These are phyloP conservation scores for Agrotis exclamationis DNA, from an alignment of 2,888 invertebrate genomes.

Conservation along the genomic window DNA sequence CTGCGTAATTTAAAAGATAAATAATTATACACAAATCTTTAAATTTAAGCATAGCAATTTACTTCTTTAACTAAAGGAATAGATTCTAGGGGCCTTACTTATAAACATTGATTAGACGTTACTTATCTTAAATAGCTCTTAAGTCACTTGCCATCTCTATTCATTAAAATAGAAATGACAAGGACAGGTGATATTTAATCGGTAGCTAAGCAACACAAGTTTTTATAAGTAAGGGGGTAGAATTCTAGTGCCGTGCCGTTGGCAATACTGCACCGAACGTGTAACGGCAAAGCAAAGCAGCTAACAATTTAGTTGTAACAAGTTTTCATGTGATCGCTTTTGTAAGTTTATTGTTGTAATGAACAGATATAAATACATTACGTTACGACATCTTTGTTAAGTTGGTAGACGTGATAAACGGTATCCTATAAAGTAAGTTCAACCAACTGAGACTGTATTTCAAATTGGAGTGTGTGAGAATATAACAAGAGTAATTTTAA, in stretches of 20 bases:
- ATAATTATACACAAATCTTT: not conserved
- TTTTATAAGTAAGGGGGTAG: too few relatives aligned
- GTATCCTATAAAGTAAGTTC: not conserved
- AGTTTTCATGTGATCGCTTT: conserved; percentile 24
- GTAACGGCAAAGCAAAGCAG: not conserved
- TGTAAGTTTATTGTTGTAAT: conserved; percentile 24
- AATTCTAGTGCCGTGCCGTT: not conserved
- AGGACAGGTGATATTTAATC: too few relatives aligned
- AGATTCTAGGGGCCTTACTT: too few relatives aligned
- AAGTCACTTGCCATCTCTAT: too few relatives aligned
- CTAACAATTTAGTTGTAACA: conserved; percentile 22
- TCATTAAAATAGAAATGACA: too few relatives aligned
- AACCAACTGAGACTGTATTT: conserved; percentile 1
- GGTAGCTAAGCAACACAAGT: too few relatives aligned
- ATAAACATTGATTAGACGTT: too few relatives aligned
- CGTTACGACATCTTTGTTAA: conserved; percentile 12
- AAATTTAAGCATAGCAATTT: not conserved
- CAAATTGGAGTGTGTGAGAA: conserved; percentile 11
- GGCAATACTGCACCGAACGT: not conserved
- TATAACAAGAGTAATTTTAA: not conserved
- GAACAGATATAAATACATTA: conserved; percentile 29
- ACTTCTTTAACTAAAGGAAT: not conserved
- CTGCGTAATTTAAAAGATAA: not conserved
- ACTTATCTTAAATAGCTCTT: too few relatives aligned
- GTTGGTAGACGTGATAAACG: conserved; percentile 3